These are phyloP conservation scores for Eupleurogrammus muticus DNA, from an alignment of 2,797 vertebrate species.

Conservation along the genomic window DNA sequence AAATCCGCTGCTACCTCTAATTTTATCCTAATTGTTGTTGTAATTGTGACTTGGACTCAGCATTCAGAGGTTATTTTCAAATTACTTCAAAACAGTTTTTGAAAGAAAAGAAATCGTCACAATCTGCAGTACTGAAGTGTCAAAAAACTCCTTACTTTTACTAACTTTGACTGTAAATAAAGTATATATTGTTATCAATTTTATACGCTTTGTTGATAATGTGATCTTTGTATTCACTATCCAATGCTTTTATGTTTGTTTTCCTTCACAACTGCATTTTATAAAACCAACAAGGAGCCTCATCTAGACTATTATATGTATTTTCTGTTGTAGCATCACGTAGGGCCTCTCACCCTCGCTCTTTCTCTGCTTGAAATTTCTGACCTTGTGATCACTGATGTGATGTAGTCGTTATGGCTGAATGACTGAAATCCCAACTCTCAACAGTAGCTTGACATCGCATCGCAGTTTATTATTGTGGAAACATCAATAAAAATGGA, in stretches of 20 bases:
- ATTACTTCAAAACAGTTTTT: conserved; percentile 75
- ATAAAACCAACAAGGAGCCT: conserved; percentile 75
- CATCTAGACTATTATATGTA: conserved; percentile 42
- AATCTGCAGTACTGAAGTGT: conserved; percentile 76
- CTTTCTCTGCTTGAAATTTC: conserved; percentile 5
- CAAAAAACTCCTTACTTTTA: conserved; percentile 75
- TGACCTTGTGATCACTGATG: conserved; percentile 7
- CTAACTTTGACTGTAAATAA: conserved; percentile 81
- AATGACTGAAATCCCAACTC: conserved; percentile 40
- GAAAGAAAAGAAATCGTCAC: conserved; percentile 64
- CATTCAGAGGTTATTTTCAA: conserved; percentile 87
- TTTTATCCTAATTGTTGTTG: conserved; percentile 83
- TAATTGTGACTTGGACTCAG: conserved; percentile 66
- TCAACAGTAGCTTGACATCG: conserved; percentile 11
- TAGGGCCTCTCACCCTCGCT: neutral
- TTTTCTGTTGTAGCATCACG: conserved; percentile 19
- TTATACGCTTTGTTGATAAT: conserved; percentile 84
- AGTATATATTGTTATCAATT: conserved; percentile 82
- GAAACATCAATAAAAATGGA: neutral
- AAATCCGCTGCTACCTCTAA: conserved; percentile 99
- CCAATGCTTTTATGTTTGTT: conserved; percentile 62
- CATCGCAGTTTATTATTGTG: neutral
- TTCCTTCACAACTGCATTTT: conserved; percentile 58
- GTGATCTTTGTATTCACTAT: conserved; percentile 80
- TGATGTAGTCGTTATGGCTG: conserved; percentile 12